Conservation (phyloP, 2,888 invertebrate genomes). For the Agrotis ipsilon region DNA sequence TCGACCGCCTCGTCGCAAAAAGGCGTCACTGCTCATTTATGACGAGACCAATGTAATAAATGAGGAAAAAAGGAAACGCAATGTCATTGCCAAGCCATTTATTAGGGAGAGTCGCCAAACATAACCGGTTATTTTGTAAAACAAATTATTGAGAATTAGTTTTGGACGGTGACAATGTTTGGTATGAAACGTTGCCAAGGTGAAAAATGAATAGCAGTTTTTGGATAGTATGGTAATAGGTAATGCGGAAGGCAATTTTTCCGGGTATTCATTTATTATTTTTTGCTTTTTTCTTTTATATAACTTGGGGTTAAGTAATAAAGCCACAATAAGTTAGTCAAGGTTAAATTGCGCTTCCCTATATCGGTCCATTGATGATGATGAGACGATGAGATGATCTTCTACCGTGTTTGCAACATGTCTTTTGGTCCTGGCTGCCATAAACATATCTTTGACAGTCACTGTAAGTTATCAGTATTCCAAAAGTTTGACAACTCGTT, state of each 20-base stretch:
- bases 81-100: conserved; percentile 73
- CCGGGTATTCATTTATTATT: no score
- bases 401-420: no score
- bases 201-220: conserved; percentile 6
- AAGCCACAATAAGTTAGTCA: no score
- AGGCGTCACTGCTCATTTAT: conserved; percentile 69
- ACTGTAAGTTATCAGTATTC: no score
- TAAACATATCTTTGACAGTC: no score
- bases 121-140: conserved; percentile 58
- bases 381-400: no score
- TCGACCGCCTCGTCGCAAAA: conserved; percentile 59
- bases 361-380: no score
- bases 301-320: no score
- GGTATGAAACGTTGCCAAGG: conserved; percentile 34
- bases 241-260: neutral
- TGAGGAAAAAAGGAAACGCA: conserved; percentile 66
- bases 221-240: neutral
- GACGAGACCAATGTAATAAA: conserved; percentile 70
- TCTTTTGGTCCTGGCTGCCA: no score
- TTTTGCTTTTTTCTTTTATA: no score
- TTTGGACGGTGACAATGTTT: conserved; percentile 51
- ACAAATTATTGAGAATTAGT: conserved; percentile 58
- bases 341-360: no score
- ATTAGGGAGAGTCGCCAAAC: conserved; percentile 67
- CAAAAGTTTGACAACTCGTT: no score